phyloP scores from a whole-genome alignment of 2,113 vertebrate genomes.

The Seriola rivoliana region DNA sequence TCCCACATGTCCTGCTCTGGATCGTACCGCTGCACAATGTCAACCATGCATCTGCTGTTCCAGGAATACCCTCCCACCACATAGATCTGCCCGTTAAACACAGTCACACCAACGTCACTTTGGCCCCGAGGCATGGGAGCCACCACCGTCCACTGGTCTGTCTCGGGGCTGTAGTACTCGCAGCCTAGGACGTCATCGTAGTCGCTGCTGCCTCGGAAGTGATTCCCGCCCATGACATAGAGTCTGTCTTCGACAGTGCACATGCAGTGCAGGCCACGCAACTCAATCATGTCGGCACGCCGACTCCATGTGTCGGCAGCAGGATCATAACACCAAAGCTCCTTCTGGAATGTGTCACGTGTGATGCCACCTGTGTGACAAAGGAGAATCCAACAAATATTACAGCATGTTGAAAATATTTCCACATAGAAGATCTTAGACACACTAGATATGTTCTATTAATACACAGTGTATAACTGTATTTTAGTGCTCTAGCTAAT shows the following conservation, averaged over 20 bases:
- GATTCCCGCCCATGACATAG: conserved; percentile 88
- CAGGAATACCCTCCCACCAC: conserved; percentile 89
- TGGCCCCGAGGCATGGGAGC: conserved; percentile 86
- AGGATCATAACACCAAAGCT: conserved; percentile 84
- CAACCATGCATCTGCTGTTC: conserved; percentile 89
- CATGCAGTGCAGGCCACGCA: conserved; percentile 89
- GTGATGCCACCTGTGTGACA: conserved; percentile 84
- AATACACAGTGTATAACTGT: too few relatives aligned
- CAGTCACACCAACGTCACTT: conserved; percentile 86
- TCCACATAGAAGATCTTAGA: neutral
- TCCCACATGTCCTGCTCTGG: conserved; percentile 84
- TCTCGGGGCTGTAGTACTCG: conserved; percentile 84
- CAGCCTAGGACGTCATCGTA: conserved; percentile 87
- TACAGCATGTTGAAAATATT: neutral
- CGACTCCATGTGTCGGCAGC: conserved; percentile 78
- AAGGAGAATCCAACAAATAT: neutral
- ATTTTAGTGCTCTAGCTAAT: too few relatives aligned
- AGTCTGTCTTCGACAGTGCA: conserved; percentile 84
- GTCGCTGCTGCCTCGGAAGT: conserved; percentile 86
- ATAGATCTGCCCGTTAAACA: conserved; percentile 83
- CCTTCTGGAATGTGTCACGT: conserved; percentile 87
- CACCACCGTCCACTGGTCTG: conserved; percentile 86
- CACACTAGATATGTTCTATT: too few relatives aligned
- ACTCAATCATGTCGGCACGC: conserved; percentile 84
- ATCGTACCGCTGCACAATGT: conserved; percentile 87